Conservation (phyloP, 92 coral and sea anemone species). For the Micromussa lordhowensis region DNA sequence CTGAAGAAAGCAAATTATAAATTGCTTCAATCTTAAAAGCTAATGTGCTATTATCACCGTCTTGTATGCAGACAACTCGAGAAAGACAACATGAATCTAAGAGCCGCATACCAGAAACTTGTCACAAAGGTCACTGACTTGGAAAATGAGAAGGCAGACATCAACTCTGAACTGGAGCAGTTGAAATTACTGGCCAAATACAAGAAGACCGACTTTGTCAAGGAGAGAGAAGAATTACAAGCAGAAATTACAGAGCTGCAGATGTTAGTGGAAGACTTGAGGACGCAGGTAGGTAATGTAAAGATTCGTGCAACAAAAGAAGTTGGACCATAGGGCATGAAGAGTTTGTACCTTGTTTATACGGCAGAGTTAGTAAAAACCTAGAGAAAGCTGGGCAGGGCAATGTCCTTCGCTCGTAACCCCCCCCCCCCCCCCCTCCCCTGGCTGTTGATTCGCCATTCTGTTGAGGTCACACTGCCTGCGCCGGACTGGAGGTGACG, state of each 20-base stretch:
- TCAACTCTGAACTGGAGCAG: slow-evolving; percentile 85
- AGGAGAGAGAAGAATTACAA: slow-evolving; percentile 90
- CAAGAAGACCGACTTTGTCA: slow-evolving; percentile 34
- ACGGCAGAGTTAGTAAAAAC: background rate
- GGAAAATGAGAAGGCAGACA: slow-evolving; percentile 87
- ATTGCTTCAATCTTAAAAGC: too few species aligned
- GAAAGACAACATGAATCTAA: slow-evolving; percentile 76
- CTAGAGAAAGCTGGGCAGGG: background rate
- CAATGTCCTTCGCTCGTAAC: background rate
- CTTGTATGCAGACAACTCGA: slow-evolving; percentile 71
- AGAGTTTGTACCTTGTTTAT: background rate
- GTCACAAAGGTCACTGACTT: slow-evolving; percentile 76
- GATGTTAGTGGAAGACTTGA: slow-evolving; percentile 91
- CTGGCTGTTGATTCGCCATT: background rate
- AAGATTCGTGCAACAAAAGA: background rate
- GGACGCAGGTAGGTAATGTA: slow-evolving; percentile 65
- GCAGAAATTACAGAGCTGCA: slow-evolving; percentile 92
- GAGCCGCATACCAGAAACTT: slow-evolving; percentile 69
- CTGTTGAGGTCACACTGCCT: background rate
- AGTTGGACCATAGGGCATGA: background rate
- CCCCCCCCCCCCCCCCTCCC: background rate
- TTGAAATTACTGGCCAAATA: slow-evolving; percentile 67
- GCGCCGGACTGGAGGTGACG: background rate
- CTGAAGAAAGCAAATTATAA: too few species aligned
- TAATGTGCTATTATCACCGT: background rate